Conservation (phyloP, 1,140 invertebrate genomes). For the Tenebrio molitor region DNA sequence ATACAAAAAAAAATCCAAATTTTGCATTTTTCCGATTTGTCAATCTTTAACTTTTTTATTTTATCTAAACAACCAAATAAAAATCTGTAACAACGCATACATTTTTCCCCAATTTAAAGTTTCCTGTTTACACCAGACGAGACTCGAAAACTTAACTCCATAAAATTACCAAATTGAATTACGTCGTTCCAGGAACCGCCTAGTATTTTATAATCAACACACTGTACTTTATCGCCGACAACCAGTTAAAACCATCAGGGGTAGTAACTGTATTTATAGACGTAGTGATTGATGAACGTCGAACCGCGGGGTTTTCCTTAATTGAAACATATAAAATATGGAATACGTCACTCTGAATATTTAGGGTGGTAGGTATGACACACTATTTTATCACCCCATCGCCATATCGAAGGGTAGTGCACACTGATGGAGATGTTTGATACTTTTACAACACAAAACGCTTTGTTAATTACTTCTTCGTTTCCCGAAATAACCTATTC, state of each 20-base stretch:
- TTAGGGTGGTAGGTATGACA: constrained; percentile 10
- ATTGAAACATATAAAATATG: constrained; percentile 46
- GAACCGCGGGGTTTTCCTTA: constrained; percentile 33
- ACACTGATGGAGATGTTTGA: neutral
- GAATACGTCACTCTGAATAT: constrained; percentile 18
- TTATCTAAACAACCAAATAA: no score
- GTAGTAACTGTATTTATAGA: constrained; percentile 35
- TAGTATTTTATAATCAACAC: neutral
- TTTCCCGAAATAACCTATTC: neutral
- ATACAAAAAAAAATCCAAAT: no score
- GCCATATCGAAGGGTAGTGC: neutral
- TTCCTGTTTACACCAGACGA: no score
- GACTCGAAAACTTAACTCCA: no score
- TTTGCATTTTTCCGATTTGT: no score
- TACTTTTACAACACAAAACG: neutral
- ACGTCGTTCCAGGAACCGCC: neutral
- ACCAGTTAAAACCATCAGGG: constrained; percentile 21
- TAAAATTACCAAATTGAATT: constrained; percentile 29
- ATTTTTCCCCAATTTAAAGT: no score
- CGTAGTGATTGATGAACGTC: constrained; percentile 40
- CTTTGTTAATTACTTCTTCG: neutral
- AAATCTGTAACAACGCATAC: no score
- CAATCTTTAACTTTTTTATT: no score
- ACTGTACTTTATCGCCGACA: constrained; percentile 9
- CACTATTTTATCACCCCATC: neutral